These are phyloP conservation scores for Drosophila testacea DNA, from an alignment of 2,888 invertebrate species.

Conservation along the genomic window DNA sequence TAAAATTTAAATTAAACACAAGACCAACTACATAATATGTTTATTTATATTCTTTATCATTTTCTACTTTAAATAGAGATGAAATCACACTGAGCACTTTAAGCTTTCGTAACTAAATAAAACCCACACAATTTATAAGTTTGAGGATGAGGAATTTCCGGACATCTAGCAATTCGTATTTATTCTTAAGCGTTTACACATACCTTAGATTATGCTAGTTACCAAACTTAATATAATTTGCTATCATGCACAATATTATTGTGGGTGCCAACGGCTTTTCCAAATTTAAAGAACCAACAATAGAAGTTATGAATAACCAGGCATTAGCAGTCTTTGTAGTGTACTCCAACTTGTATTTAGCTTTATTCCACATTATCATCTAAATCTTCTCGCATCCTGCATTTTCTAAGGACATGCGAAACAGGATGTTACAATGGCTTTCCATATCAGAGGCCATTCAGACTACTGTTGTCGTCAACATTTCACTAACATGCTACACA, in stretches of 20 bases:
- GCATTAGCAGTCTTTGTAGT: conserved; percentile 44
- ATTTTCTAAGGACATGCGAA: conserved; percentile 61
- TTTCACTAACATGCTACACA: conserved; percentile 16
- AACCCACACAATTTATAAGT: too few relatives aligned
- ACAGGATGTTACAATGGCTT: conserved; percentile 80
- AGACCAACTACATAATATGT: not conserved
- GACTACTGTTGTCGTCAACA: conserved; percentile 16
- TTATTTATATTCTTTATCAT: not conserved
- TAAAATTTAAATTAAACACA: not conserved
- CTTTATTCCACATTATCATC: conserved; percentile 42
- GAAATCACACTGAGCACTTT: not conserved
- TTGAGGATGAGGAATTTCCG: too few relatives aligned
- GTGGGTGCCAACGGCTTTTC: not conserved
- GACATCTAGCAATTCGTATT: not conserved
- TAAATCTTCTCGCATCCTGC: conserved; percentile 62
- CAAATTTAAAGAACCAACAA: conserved; percentile 36
- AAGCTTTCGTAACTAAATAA: not conserved
- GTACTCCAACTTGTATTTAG: conserved; percentile 16
- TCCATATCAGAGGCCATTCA: conserved; percentile 71
- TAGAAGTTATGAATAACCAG: conserved; percentile 46
- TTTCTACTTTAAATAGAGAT: not conserved
- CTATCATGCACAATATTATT: conserved; percentile 1
- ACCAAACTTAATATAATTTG: conserved; percentile 3
- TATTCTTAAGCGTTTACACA: not conserved
- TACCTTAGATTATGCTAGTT: not conserved